Evolutionary conservation across 2,113 vertebrate genomes (phyloP).

Genomic region (Emydocephalus ijimae): DNA sequence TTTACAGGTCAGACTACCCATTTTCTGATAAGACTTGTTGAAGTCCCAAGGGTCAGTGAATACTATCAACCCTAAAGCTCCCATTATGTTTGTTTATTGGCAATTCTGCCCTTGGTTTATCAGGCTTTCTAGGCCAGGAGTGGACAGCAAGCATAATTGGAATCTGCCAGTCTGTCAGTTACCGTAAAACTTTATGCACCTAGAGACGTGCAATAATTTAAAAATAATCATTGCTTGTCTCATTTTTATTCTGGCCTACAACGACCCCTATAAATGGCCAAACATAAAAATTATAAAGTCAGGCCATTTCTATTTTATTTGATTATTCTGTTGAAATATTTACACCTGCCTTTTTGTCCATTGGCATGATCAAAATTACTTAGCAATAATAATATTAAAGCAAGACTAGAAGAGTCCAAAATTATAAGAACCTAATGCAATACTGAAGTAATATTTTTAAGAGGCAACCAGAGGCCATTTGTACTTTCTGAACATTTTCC

Average conservation of each 20-base stretch:
- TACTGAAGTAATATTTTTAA: background rate
- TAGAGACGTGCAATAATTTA: background rate
- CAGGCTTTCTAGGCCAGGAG: background rate
- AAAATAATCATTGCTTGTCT: background rate
- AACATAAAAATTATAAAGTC: background rate
- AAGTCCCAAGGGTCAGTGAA: background rate
- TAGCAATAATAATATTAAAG: background rate
- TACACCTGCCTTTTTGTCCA: background rate
- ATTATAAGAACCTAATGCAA: background rate
- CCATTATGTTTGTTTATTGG: background rate
- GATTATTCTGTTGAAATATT: background rate
- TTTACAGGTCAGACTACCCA: background rate
- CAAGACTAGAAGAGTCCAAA: background rate
- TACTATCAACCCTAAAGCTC: background rate
- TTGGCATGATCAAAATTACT: background rate
- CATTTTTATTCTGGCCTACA: background rate
- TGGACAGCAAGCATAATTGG: background rate
- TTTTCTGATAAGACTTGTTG: background rate
- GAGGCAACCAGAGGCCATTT: background rate
- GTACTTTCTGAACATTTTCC: background rate
- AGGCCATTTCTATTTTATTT: background rate
- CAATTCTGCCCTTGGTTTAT: background rate
- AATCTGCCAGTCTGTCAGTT: background rate
- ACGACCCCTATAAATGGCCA: background rate
- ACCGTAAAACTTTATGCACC: background rate